Base-by-base conservation (phyloP, 2,797 vertebrate species). In the Phoebastria nigripes region DNA sequence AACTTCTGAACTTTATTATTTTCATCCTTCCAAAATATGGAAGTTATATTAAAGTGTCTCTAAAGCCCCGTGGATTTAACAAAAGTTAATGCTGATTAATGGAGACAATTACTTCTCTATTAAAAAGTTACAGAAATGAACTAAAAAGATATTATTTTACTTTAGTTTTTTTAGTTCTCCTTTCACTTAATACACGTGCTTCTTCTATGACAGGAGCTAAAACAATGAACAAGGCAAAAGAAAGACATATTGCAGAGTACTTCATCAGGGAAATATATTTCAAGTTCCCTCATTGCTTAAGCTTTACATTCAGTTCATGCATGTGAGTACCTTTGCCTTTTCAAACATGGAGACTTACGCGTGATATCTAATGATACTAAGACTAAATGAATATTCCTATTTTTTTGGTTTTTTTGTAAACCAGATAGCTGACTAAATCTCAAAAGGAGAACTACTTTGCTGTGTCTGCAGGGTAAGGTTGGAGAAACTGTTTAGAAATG, bases 21-120 rank as follows among this genome's bases (percentile, higher is more conserved):
- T 82, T 85, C 79, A 85, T 89, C 46, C 14, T 87, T 93, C 78
- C 76, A 77, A 87, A 94, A 82, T 85, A 89, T 15, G 24, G 28
- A 79, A 62, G 47, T 47, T 80, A 74, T 55, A 79, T 39, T 91
- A 61, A 90, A 88, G 14, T 90, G 77, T 69, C 83, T 87, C 47
- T 55, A 62, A 93, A 91, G 42, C 89, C 51, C 65, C 0, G 37
- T 41, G 86, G 88, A 87, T 96, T 94, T 97, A 80, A 82, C 46
- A 76, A 70, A 88, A 96, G 41, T 59, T 93, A 73, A 73, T 28
- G 37, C 35, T 94, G 87, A 93, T 87, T 86, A 94, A 90, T 87
- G 67, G 61, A 87, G 92, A 90, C 78, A 92, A 90, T 84, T 93
- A 82, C 17, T 62, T 44, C 71, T 93, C 55, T 87, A 77, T 89